Conservation (phyloP, 2,888 invertebrate genomes). For the Hyppa rectilinea region DNA sequence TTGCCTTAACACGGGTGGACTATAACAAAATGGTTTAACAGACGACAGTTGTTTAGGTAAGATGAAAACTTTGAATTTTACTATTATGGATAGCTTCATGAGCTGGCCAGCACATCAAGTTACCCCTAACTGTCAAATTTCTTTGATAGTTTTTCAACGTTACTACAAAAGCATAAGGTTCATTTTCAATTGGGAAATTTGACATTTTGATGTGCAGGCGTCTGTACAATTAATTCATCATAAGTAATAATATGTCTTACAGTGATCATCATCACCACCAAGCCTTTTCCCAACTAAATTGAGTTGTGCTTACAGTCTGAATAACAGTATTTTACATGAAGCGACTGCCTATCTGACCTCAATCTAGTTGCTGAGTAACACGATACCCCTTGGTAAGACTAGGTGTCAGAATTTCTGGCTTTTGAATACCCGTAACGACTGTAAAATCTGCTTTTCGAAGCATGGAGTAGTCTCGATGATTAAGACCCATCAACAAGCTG, state of each 20-base stretch:
- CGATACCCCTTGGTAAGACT: not conserved
- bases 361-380: not conserved
- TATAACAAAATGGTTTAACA: not conserved
- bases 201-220: too few species aligned
- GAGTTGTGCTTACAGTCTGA: not conserved
- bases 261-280: not conserved
- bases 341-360: not conserved
- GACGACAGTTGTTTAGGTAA: not conserved
- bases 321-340: not conserved
- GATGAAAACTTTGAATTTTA: not conserved
- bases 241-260: not conserved
- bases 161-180: too few species aligned
- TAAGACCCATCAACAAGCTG: not conserved
- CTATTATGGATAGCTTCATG: too few species aligned
- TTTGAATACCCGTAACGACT: not conserved
- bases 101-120: too few species aligned
- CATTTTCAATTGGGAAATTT: too few species aligned
- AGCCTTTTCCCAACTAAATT: not conserved
- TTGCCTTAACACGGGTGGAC: not conserved
- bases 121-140: too few species aligned
- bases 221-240: not conserved
- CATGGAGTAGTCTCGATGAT: not conserved
- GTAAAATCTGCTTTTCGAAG: not conserved
- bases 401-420: too few species aligned
- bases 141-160: too few species aligned